Evolutionary conservation across 2,113 vertebrate species (phyloP).

Genomic region (Rhizomys pruinosus): DNA sequence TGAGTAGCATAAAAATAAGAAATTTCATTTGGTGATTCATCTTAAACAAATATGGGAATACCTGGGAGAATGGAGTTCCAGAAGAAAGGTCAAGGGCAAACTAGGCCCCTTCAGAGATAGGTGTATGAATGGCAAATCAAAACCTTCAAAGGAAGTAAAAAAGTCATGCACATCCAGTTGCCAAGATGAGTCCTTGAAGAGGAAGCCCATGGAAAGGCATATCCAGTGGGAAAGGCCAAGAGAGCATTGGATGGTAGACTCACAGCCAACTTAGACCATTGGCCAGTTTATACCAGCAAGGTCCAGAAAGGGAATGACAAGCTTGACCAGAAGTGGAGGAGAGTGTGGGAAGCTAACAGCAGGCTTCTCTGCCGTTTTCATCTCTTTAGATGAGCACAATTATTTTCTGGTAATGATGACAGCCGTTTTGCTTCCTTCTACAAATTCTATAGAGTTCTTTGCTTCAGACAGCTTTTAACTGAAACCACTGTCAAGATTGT

Average conservation of each 20-base stretch:
- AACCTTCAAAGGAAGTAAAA: background rate
- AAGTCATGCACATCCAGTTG: background rate
- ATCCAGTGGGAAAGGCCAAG: accelerated
- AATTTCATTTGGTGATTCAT: background rate
- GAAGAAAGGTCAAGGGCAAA: background rate
- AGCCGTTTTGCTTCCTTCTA: background rate
- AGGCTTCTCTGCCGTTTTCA: background rate
- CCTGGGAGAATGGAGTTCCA: background rate
- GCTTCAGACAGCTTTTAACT: background rate
- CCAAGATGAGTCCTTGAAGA: background rate
- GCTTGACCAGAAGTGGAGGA: background rate
- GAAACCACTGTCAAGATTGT: background rate
- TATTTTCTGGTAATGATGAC: background rate
- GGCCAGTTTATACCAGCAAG: background rate
- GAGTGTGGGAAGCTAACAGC: background rate
- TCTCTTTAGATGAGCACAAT: background rate
- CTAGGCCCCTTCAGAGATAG: background rate
- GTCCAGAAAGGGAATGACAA: background rate
- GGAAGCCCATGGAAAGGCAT: background rate
- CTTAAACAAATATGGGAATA: background rate
- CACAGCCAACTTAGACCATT: too few relatives aligned
- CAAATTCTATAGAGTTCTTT: background rate
- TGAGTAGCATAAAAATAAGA: conserved; percentile 5
- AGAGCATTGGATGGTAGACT: background rate
- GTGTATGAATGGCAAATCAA: background rate